Evolutionary conservation across 1,140 invertebrate species (phyloP), one percentile per base, ranked within the genome.

Genomic region (Aphis craccivora): DNA sequence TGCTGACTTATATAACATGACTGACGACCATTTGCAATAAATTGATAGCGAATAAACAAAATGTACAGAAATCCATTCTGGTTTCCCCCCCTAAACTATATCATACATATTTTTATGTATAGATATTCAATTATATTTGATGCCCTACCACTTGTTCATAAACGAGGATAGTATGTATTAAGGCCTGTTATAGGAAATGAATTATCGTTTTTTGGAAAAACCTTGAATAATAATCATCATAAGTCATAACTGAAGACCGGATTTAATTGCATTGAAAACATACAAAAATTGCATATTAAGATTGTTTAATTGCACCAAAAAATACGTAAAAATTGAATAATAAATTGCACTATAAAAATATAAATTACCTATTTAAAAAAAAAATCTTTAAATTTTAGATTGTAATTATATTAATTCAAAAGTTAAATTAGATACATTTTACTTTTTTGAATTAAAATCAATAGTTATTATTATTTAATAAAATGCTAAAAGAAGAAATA

Each of bases 171-270:
- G 40, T 25, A 11, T 45, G 40, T 20, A 23, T 76, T 48, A 83
- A 81, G 14, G 51, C 30, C 67, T 48, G 30, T 67, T 91, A 81
- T 83, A 83, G 90, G 90, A 92, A 83, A 92, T 83, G n/a, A 81
- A 48, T 92, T 92, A 92, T 92, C 90, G 51, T 40, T 48, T 76
- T 83, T 92, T 43, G 90, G 43, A 92, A 92, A 92, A 92, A 92
- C 90, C 90, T 92, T 92, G 90, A 92, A 83, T 48, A 92, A 83
- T 92, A 48, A 91, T 91, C 35, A 55, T 90, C 35, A 55, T n/a
- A 60, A 90, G 11, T n/a, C 43, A 30, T 60, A 30, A 55, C 9
- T 40, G 37, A 40, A 40, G 37, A 40, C 37, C 37, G 37, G 37
- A 40, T 40, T 40, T 40, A 40, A 40, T 40, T 40, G 37, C 37